Percentiles rank a stretch among this genome's conserved stretches.
Conservation (phyloP, 2,113 vertebrate genomes). For the Drymodes brunneopygia region DNA sequence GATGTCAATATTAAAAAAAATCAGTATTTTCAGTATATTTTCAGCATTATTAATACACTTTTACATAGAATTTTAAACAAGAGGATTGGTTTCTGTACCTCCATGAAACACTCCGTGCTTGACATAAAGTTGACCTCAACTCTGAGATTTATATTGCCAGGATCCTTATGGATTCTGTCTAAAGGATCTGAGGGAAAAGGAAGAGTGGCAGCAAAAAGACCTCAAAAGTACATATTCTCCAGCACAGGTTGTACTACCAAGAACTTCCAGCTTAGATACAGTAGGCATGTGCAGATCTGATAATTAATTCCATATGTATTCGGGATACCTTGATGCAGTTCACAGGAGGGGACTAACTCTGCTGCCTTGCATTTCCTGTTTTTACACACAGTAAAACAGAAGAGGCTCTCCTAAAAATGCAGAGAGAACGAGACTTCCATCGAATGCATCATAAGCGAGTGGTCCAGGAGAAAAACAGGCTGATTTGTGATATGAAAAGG, state of each 20-base stretch:
- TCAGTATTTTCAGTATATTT: neutral
- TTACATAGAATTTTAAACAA: neutral
- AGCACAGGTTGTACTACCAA: neutral
- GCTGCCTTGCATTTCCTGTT: neutral
- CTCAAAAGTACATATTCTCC: neutral
- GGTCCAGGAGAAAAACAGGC: conserved; percentile 82
- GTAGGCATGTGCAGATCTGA: neutral
- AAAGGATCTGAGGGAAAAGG: neutral
- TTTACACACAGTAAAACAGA: conserved; percentile 66
- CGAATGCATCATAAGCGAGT: conserved; percentile 81
- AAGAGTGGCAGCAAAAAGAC: neutral
- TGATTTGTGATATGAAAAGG: conserved; percentile 82
- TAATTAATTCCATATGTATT: neutral
- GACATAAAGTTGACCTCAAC: neutral
- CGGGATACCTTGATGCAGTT: neutral
- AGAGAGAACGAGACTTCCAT: conserved; percentile 83
- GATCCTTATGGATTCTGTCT: neutral
- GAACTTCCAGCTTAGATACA: neutral
- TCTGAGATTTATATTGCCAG: neutral
- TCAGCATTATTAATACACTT: neutral
- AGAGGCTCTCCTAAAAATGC: conserved; percentile 73
- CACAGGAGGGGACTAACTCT: neutral
- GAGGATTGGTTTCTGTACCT: neutral
- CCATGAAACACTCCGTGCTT: neutral
- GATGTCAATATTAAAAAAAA: neutral